Base-by-base conservation (phyloP, 1,140 invertebrate species). In the Tenebrio molitor region DNA sequence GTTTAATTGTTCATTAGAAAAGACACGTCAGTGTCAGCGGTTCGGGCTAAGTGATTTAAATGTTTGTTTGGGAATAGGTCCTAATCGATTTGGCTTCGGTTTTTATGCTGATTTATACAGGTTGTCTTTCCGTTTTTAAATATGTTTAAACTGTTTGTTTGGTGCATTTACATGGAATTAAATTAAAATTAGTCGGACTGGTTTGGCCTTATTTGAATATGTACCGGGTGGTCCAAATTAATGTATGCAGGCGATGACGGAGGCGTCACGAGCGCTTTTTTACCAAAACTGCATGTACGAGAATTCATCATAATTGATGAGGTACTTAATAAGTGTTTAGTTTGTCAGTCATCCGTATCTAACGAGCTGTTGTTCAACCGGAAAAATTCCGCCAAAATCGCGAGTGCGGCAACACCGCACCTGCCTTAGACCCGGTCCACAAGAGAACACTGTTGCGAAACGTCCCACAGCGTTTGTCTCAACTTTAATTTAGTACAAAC, bases 181-280 rank as follows among this genome's bases (percentile, higher is more conserved):
- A 58, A 58, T 58, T 58, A 58, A 58, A 58, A 58, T 58, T 58
- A 58, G 50, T 58, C 21, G 50, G 23, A 58, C 50, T 58, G 50
- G 50, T 58, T 58, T 58, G 50, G 50, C 50, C 50, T 58, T 58
- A 58, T 58, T 58, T 58, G 50, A 58, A 58, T 58, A 29, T 58
- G 50, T 33, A 58, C 50, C 50, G 50, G 50, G 50, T 58, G 50
- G 50, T 58, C 50, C 25, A 58, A 29, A 33, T 58, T 58, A 58
- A 58, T 58, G 15, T 58, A 58, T 58, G 50, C 50, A 58, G 23
- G 21, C 50, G 50, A 58, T 58, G 21, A 58, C 29, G 50, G 50
- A 58, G 23, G 50, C 50, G 50, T 58, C 23, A 39, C 5, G 7
- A 21, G 10, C n/a, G 2, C n/a, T 25, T 58, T 58, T 21, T 58